A percentile compares a stretch with the other conserved stretches of the same genome.
Conservation (phyloP, 1,140 invertebrate species). For the Adelges cooleyi region DNA sequence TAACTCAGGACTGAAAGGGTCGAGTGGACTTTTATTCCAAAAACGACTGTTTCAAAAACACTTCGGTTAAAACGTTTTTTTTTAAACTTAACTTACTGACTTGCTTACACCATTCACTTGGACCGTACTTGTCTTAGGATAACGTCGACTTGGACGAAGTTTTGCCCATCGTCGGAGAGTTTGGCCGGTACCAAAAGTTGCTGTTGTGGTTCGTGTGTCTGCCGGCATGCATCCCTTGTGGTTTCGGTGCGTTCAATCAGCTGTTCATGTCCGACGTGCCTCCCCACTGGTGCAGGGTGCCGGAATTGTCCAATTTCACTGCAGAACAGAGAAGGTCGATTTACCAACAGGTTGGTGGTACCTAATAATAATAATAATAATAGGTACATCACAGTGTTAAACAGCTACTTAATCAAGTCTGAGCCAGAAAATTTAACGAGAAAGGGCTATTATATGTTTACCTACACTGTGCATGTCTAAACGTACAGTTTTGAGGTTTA, state of each 20-base stretch:
- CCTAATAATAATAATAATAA: neutral
- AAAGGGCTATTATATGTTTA: no score
- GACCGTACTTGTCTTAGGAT: slow-evolving; percentile 38
- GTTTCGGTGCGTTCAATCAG: slow-evolving; percentile 82
- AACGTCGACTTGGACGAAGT: slow-evolving; percentile 69
- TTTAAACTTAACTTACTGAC: no score
- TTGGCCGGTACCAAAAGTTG: slow-evolving; percentile 74
- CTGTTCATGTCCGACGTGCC: slow-evolving; percentile 74
- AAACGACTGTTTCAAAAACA: no score
- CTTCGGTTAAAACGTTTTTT: no score
- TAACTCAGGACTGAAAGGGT: no score
- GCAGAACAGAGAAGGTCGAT: slow-evolving; percentile 48
- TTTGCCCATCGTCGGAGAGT: slow-evolving; percentile 71
- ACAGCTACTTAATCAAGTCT: no score
- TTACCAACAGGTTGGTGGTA: slow-evolving; percentile 45
- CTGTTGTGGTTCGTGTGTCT: slow-evolving; percentile 75
- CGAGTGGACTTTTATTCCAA: no score
- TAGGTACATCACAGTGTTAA: no score
- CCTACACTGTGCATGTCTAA: no score
- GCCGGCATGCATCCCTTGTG: slow-evolving; percentile 75
- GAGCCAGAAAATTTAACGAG: no score
- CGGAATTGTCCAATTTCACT: slow-evolving; percentile 47
- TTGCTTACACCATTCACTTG: no score
- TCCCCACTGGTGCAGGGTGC: slow-evolving; percentile 65
- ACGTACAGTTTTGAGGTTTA: no score